Percentiles rank a stretch among this genome's conserved stretches.
Evolutionary conservation across 2,113 vertebrate species (phyloP).

Genomic region (Salminus brasiliensis): DNA sequence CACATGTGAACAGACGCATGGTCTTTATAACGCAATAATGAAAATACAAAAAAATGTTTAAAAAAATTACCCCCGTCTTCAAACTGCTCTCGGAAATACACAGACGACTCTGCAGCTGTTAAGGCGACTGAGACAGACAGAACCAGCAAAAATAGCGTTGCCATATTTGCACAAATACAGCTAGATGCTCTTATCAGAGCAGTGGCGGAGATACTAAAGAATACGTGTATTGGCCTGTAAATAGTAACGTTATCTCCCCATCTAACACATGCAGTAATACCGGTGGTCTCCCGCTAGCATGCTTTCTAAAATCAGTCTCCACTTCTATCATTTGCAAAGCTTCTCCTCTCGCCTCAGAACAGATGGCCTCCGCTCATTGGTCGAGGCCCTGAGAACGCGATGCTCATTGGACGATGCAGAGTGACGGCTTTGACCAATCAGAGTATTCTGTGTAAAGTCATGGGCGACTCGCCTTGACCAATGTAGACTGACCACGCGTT

Average conservation of each 20-base stretch:
- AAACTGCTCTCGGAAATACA: slow-evolving; percentile 83
- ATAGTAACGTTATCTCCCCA: not conserved
- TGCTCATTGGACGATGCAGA: slow-evolving; percentile 69
- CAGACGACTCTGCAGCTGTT: slow-evolving; percentile 67
- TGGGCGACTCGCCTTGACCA: slow-evolving; percentile 49
- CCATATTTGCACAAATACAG: slow-evolving; percentile 57
- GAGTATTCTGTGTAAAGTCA: not conserved
- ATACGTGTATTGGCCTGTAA: not conserved
- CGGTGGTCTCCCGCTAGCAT: not conserved
- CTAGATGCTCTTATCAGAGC: too few relatives aligned
- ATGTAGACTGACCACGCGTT: slow-evolving; percentile 74
- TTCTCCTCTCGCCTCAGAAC: slow-evolving; percentile 77
- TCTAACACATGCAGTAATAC: not conserved
- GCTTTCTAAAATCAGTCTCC: slow-evolving; percentile 45
- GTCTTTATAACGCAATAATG: too few relatives aligned
- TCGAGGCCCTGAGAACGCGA: slow-evolving; percentile 50
- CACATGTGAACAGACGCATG: too few relatives aligned
- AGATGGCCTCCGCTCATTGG: slow-evolving; percentile 81
- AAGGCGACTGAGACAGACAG: slow-evolving; percentile 64
- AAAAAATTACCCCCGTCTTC: slow-evolving; percentile 82
- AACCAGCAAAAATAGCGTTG: slow-evolving; percentile 69
- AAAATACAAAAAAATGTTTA: too few relatives aligned
- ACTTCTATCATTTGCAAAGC: slow-evolving; percentile 15
- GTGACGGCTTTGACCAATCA: slow-evolving; percentile 58
- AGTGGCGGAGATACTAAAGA: not conserved